These are phyloP conservation scores for Drosophila eohydei DNA, from an alignment of 2,888 invertebrate species.

Conservation along the genomic window DNA sequence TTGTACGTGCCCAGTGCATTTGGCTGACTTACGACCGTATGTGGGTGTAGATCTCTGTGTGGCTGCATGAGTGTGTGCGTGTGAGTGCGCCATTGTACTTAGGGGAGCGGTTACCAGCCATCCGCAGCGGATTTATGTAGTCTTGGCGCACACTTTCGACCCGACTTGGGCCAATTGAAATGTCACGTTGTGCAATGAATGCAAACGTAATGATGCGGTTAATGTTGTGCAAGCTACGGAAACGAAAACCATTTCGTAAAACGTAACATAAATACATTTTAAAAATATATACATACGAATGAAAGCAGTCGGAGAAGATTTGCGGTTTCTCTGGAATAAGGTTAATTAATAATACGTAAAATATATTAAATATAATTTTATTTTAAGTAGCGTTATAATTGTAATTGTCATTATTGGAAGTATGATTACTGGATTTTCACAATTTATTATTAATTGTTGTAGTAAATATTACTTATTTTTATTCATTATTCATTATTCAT, in stretches of 20 bases:
- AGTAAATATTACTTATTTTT: too few relatives aligned
- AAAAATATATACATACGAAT: neutral
- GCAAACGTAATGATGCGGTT: conserved; percentile 76
- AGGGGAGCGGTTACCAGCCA: conserved; percentile 41
- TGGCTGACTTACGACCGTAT: conserved; percentile 43
- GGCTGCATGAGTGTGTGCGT: conserved; percentile 4
- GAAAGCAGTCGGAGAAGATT: too few relatives aligned
- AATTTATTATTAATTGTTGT: too few relatives aligned
- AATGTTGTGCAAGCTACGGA: conserved; percentile 51
- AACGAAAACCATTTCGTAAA: conserved; percentile 10
- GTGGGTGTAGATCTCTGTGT: neutral
- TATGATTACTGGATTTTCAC: too few relatives aligned
- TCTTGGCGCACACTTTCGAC: conserved; percentile 60
- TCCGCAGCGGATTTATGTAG: conserved; percentile 67
- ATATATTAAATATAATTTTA: too few relatives aligned
- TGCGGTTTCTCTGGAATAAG: too few relatives aligned
- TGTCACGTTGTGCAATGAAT: conserved; percentile 78
- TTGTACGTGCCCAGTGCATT: conserved; percentile 56
- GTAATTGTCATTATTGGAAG: too few relatives aligned
- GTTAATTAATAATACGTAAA: too few relatives aligned
- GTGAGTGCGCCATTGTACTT: conserved; percentile 32
- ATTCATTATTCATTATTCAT: too few relatives aligned
- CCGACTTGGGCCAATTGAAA: conserved; percentile 73
- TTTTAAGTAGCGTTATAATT: too few relatives aligned
- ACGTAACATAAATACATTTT: neutral